Percentiles rank a stretch among this genome's conserved stretches.
These are phyloP conservation scores for Felis catus DNA, from an alignment of 2,113 vertebrate species.

Conservation along the genomic window F.catus_Fca126_mat1.0 CM031421.1:97175001-97175500, in stretches of 20 bases:
- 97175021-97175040: background rate
- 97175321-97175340: background rate
- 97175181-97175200: background rate
- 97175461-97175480: background rate
- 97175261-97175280: background rate
- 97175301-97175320: background rate
- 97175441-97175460: background rate
- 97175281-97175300: background rate
- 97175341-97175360: background rate
- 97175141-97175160: background rate
- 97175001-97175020: background rate
- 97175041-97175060: background rate
- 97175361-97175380: background rate
- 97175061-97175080: background rate
- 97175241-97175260: background rate
- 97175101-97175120: background rate
- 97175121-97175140: background rate
- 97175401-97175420: background rate
- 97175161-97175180: background rate
- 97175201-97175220: rapidly evolving
- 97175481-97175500: background rate
- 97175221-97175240: background rate
- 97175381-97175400: background rate
- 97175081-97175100: background rate
- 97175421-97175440: background rate